Evolutionary conservation across 2,113 vertebrate species (phyloP).

Genomic region (Oncorhynchus kisutch): DNA sequence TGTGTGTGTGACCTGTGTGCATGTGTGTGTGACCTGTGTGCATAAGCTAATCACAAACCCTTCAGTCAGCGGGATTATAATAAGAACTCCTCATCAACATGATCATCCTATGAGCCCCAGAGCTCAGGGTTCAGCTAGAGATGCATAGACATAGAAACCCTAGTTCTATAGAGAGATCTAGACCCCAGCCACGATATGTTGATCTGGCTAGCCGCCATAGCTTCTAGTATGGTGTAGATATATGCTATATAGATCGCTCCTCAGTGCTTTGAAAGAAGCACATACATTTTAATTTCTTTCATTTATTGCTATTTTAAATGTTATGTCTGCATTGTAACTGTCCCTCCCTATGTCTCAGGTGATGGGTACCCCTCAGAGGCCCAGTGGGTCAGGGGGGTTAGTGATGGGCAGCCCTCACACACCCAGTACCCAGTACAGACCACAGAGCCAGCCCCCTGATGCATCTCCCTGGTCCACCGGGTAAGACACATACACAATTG

Average conservation of each 20-base stretch:
- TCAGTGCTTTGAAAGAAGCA: too few relatives aligned
- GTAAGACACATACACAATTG: conserved; percentile 75
- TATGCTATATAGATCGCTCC: too few relatives aligned
- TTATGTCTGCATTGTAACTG: too few relatives aligned
- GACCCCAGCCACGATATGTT: too few relatives aligned
- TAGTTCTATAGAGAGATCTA: too few relatives aligned
- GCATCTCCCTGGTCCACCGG: conserved; percentile 85
- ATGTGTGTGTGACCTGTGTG: conserved; percentile 8
- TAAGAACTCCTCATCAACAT: conserved; percentile 25
- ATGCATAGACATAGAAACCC: too few relatives aligned
- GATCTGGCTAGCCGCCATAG: too few relatives aligned
- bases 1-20: background rate
- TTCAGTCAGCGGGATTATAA: conserved; percentile 70
- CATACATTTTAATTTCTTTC: too few relatives aligned
- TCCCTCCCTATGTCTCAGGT: conserved; percentile 66
- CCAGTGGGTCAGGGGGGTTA: conserved; percentile 73
- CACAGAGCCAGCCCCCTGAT: conserved; percentile 82
- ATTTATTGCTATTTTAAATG: too few relatives aligned
- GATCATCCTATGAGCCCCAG: conserved; percentile 60
- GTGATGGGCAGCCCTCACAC: conserved; percentile 83
- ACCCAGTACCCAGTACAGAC: conserved; percentile 79
- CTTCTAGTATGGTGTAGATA: too few relatives aligned
- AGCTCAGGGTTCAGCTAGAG: too few relatives aligned
- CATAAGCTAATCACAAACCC: conserved; percentile 70
- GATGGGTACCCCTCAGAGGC: conserved; percentile 84